Conservation (phyloP, 2,888 invertebrate genomes). For the Arctia plantaginis region DNA sequence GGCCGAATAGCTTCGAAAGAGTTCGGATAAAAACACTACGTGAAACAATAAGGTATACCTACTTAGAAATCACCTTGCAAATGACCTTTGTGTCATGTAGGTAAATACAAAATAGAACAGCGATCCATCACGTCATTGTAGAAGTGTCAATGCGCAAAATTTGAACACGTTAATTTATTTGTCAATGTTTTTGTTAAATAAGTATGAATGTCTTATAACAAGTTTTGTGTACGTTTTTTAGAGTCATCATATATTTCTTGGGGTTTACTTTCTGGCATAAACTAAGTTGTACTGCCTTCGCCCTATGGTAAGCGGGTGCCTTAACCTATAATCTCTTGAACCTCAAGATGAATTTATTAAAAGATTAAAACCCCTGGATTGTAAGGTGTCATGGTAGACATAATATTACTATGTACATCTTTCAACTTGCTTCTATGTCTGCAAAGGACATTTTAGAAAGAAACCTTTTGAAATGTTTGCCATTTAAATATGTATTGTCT, state of each 20-base stretch:
- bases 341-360: no score
- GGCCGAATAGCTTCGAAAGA: not conserved
- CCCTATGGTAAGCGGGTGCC: not conserved
- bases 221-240: not conserved
- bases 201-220: not conserved
- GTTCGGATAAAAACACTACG: not conserved
- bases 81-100: conserved; percentile 7
- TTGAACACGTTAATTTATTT: not conserved
- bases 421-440: no score
- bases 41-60: not conserved
- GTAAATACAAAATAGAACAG: conserved; percentile 15
- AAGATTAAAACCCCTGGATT: no score
- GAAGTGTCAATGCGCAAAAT: conserved; percentile 15
- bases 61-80: conserved; percentile 15
- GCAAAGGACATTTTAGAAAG: no score
- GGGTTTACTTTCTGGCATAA: not conserved
- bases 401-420: no score
- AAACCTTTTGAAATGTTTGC: no score
- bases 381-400: no score
- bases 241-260: not conserved
- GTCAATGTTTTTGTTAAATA: conserved; percentile 11
- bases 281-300: not conserved
- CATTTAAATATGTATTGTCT: no score
- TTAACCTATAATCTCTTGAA: no score
- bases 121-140: conserved; percentile 10